Evolutionary conservation across 2,888 invertebrate genomes (phyloP).

Genomic region (Melipona beecheii): DNA sequence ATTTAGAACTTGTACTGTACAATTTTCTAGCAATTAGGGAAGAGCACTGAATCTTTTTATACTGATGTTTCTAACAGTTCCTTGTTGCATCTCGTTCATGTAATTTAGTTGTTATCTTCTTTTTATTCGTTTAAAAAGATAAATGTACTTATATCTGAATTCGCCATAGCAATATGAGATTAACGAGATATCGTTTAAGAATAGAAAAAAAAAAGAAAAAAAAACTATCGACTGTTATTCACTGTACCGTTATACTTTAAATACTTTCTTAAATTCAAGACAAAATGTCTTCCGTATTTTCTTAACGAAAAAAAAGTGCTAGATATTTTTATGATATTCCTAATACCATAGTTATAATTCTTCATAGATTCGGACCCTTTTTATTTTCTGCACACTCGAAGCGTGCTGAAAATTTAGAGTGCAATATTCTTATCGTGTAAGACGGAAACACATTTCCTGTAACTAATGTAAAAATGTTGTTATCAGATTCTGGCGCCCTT

Average conservation of each 20-base stretch:
- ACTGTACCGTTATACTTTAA: constrained; percentile 45
- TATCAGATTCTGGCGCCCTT: constrained; percentile 64
- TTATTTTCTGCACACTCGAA: constrained; percentile 34
- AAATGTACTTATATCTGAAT: constrained; percentile 70
- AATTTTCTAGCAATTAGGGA: constrained; percentile 70
- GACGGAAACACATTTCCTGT: constrained; percentile 41
- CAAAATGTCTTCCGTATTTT: constrained; percentile 69
- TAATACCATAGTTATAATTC: constrained; percentile 33
- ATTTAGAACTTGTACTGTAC: constrained; percentile 69
- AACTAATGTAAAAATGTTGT: constrained; percentile 44
- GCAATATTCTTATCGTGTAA: constrained; percentile 54
- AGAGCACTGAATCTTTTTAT: constrained; percentile 78
- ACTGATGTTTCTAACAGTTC: constrained; percentile 73
- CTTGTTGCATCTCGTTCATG: constrained; percentile 70
- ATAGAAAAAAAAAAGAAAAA: constrained; percentile 11
- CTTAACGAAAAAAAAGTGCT: constrained; percentile 26
- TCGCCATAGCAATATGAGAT: constrained; percentile 57
- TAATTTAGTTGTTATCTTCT: constrained; percentile 66
- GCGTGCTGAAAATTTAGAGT: constrained; percentile 43
- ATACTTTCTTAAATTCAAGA: constrained; percentile 49
- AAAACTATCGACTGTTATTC: constrained; percentile 53
- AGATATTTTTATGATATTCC: constrained; percentile 52
- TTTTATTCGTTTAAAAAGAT: constrained; percentile 44
- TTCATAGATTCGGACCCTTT: constrained; percentile 28
- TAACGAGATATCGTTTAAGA: constrained; percentile 53